phyloP scores from a whole-genome alignment of 2,797 vertebrate genomes.

The Prionace glauca region DNA sequence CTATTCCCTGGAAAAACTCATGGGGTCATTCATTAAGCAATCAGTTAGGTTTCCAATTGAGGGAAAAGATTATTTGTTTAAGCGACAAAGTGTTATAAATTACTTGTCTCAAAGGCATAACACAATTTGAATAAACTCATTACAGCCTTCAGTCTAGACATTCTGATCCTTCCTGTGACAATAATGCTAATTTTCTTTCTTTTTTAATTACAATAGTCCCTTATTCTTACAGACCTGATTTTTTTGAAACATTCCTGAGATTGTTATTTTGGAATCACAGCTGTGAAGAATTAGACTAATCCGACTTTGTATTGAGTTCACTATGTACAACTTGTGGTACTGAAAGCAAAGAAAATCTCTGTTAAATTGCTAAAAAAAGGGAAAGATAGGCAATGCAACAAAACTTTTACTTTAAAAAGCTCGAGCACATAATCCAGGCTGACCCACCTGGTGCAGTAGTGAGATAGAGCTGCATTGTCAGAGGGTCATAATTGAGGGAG shows the following conservation, averaged over 20 bases:
- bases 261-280: slow-evolving; percentile 21
- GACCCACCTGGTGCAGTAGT: background rate
- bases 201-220: background rate
- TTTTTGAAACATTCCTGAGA: background rate
- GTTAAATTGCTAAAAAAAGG: background rate
- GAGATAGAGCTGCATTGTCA: background rate
- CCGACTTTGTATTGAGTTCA: slow-evolving; percentile 16
- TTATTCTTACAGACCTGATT: background rate
- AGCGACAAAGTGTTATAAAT: background rate
- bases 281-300: slow-evolving; percentile 13
- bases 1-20: background rate
- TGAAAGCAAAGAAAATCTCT: background rate
- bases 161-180: background rate
- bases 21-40: background rate
- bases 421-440: background rate
- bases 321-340: background rate
- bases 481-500: no score
- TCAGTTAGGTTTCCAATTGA: slow-evolving; percentile 1
- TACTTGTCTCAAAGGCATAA: slow-evolving; percentile 15
- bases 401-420: background rate
- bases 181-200: background rate
- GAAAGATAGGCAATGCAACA: background rate
- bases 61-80: background rate
- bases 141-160: background rate
- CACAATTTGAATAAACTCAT: background rate